Evolutionary conservation across 2,113 vertebrate species (phyloP), one percentile per base, ranked within the genome.

Genomic region (Corythaixoides concolor): DNA sequence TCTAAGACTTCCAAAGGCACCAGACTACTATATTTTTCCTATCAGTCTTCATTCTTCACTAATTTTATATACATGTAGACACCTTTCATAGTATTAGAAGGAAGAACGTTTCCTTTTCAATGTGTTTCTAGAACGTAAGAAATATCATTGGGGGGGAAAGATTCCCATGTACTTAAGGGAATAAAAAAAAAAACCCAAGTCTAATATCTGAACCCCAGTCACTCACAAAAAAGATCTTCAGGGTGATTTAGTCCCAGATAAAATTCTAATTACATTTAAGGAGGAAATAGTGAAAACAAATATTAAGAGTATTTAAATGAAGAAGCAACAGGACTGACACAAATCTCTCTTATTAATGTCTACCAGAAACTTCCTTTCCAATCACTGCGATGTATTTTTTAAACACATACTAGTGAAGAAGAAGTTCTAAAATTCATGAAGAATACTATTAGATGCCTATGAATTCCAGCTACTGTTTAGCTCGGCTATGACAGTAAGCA

Each of bases 111-210:
- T 53, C 30, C 12, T 82, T 70, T 49, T 11, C 24, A 37, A 8
- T 3, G 4, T 10, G 0, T 6, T 66, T 11, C 21, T n/a, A 58
- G 33, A 95, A 41, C 2, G 3, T 20, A 73, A 49, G 6, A 74
- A 24, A 18, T 5, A 47, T 5, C 15, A 11, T 7, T 6, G 2
- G 5, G 8, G 8, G 55, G 4, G 2, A 5, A 13, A 58, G 18
- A 23, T 30, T 41, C 2, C 80, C 22, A 3, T 5, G 47, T 22
- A 56, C 12, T 39, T 39, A 39, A 39, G 39, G 8, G 39, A 39
- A 39, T 39, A 39, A 39, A 39, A 39, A 39, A 39, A 39, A 39
- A 24, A 17, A 20, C 11, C 10, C 6, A 14, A 33, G 9, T 7
- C 24, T n/a, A 22, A 13, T 4, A 2, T 85, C 39, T 37, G 8